A percentile compares a stretch with the other conserved stretches of the same genome.
phyloP scores from a whole-genome alignment of 1,140 invertebrate genomes.

The Saxidomus purpurata region DNA sequence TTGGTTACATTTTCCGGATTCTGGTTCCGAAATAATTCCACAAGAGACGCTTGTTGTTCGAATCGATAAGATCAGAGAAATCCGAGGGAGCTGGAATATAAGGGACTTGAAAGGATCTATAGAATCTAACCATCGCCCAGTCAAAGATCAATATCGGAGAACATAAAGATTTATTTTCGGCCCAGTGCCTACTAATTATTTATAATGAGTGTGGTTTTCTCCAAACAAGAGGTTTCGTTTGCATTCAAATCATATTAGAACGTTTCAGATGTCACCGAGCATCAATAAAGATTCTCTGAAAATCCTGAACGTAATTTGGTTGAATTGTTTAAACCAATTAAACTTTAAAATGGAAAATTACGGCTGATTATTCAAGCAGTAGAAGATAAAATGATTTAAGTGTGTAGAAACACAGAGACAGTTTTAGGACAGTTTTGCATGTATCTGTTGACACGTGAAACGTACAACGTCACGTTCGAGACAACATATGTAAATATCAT shows the following conservation, averaged over 20 bases:
- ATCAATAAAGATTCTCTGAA: background rate
- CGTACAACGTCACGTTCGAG: too few species aligned
- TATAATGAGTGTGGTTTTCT: background rate
- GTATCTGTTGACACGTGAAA: too few species aligned
- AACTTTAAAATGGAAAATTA: too few species aligned
- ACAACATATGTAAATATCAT: too few species aligned
- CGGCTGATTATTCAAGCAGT: too few species aligned
- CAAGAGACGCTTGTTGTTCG: background rate
- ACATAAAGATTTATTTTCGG: slow-evolving; percentile 2
- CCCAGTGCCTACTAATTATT: slow-evolving; percentile 14
- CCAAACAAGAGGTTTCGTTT: background rate
- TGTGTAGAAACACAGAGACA: too few species aligned
- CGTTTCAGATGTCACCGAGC: background rate
- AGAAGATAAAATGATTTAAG: too few species aligned
- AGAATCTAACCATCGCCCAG: too few species aligned
- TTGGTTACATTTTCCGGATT: background rate
- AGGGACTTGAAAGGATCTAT: too few species aligned
- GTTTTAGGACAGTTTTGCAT: too few species aligned
- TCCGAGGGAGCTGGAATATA: too few species aligned
- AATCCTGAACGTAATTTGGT: background rate
- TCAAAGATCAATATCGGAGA: background rate
- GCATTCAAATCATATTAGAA: background rate
- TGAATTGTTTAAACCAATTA: too few species aligned
- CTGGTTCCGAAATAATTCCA: background rate
- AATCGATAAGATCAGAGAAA: background rate